Base-by-base conservation (phyloP, 1,140 invertebrate genomes). In the Caerostris extrusa region DNA sequence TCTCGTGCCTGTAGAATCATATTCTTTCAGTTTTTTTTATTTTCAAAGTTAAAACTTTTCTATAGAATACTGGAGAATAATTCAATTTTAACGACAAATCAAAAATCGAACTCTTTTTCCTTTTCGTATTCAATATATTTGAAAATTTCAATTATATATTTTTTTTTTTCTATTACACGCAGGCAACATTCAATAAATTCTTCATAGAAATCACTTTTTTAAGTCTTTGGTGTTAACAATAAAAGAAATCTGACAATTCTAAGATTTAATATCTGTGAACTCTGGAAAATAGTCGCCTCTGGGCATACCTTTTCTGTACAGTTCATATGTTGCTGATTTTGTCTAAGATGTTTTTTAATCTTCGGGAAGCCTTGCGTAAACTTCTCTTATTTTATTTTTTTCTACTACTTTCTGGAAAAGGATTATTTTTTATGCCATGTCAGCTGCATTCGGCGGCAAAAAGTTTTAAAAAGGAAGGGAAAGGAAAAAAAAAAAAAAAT, bases 271-370 rank as follows among this genome's bases (percentile, higher is more conserved):
- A 64, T 53, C 61, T n/a, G 86, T 64, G 6, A 88, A 88, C 58
- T 88, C 34, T 8, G 55, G 58, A 53, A 85, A 57, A 85, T 85
- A 50, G 57, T 61, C 8, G 58, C 86, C 86, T 88, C 3, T n/a
- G 61, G 86, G 60, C 34, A 88, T 14, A 17, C 17, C 55, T 58
- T 85, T n/a, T 85, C 56, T 67, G 3, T 85, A 19, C 10, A 88
- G 86, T 88, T 88, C 86, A 88, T 88, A 88, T 64, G 58, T 88
- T 61, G 86, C 61, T 88, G 57, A 88, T 88, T 88, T 88, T 88
- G 57, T 61, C 34, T 87, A 56, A 58, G 56, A 87, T 61, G 50
- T 61, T 88, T 61, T 88, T 88, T 61, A 88, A 88, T 88, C 61
- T 64, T 88, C 14, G 53, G 58, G 61, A 88, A 88, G 50, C 86